phyloP scores from a whole-genome alignment of 2,113 vertebrate genomes.

The Boulengeromyrus knoepffleri region DNA sequence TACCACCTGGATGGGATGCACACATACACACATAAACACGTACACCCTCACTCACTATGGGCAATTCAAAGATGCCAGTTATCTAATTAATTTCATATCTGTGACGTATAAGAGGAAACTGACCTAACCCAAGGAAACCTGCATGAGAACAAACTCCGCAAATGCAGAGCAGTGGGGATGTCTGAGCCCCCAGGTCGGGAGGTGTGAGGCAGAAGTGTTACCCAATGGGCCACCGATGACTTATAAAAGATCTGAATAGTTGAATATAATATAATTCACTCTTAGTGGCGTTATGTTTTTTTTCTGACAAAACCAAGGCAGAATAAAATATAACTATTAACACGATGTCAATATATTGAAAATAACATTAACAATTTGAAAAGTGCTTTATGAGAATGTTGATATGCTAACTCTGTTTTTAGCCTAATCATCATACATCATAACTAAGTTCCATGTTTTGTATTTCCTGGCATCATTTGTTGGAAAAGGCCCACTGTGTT shows the following conservation, averaged over 20 bases:
- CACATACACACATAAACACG: background rate
- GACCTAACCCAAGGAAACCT: background rate
- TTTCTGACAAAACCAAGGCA: background rate
- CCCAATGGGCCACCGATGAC: background rate
- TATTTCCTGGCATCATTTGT: background rate
- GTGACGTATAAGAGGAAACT: background rate
- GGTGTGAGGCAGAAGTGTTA: background rate
- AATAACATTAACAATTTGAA: background rate
- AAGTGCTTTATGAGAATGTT: background rate
- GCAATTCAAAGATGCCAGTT: background rate
- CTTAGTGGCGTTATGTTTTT: background rate
- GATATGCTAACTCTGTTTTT: background rate
- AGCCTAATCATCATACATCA: background rate
- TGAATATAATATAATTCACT: background rate
- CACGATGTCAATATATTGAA: background rate
- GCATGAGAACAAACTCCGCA: background rate
- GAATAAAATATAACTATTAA: background rate
- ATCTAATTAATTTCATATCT: background rate
- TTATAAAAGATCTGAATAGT: background rate
- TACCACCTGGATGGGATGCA: background rate
- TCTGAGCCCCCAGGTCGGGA: background rate
- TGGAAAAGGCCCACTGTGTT: background rate
- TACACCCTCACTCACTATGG: background rate
- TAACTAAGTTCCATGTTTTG: background rate
- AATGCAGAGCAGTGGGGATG: background rate